These are phyloP conservation scores for Botia kubotai DNA, from an alignment of 2,797 vertebrate genomes.

Conservation along the genomic window DNA sequence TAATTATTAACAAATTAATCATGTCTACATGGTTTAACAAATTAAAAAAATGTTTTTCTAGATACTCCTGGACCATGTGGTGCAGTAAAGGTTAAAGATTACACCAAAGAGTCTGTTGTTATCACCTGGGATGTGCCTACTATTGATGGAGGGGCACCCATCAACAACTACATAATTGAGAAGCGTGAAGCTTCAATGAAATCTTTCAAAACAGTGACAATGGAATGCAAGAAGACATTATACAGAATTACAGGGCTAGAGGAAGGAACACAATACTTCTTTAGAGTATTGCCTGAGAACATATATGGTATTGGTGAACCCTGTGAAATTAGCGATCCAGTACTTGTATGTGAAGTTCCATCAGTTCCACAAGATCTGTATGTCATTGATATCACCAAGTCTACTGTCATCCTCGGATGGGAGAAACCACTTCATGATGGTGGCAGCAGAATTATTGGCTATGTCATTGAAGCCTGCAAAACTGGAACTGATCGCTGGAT, in stretches of 20 bases:
- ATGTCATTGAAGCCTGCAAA: constrained; percentile 90
- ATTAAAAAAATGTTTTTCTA: constrained; percentile 61
- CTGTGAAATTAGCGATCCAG: constrained; percentile 89
- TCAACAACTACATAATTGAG: constrained; percentile 97
- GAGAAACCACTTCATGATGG: constrained; percentile 92
- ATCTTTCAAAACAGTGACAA: constrained; percentile 96
- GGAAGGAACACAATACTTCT: constrained; percentile 93
- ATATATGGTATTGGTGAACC: constrained; percentile 97
- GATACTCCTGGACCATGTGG: constrained; percentile 96
- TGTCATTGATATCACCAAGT: constrained; percentile 88
- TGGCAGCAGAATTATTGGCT: constrained; percentile 91
- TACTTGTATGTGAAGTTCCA: constrained; percentile 93
- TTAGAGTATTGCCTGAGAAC: constrained; percentile 96
- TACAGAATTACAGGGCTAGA: constrained; percentile 90
- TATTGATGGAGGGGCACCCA: constrained; percentile 92
- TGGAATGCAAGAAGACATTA: constrained; percentile 94
- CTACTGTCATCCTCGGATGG: constrained; percentile 89
- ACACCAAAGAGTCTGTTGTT: constrained; percentile 94
- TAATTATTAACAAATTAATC: not conserved
- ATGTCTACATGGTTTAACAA: not conserved
- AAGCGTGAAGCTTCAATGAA: constrained; percentile 97
- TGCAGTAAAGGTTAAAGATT: constrained; percentile 93
- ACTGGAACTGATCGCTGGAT: constrained; percentile 94
- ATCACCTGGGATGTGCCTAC: constrained; percentile 97
- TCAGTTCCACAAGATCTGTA: constrained; percentile 88